A percentile compares a stretch with the other conserved stretches of the same genome.
These are phyloP conservation scores for Andrena trimmerana DNA, from an alignment of 2,888 invertebrate species.

Conservation along the genomic window DNA sequence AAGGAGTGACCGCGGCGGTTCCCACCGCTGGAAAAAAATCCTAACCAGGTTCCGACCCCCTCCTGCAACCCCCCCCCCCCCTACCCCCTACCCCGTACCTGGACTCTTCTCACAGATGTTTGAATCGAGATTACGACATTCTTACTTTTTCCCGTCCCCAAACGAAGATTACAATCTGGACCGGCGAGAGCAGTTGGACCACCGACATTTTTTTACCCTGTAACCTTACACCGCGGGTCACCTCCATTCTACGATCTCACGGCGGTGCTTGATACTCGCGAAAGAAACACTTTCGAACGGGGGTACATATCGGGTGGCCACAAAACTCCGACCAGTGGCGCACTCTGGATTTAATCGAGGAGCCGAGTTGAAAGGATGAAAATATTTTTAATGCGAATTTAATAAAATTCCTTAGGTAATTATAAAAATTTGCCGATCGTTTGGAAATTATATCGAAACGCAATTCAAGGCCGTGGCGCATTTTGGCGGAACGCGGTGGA, in stretches of 20 bases:
- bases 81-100: background rate
- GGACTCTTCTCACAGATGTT: conserved; percentile 63
- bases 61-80: background rate
- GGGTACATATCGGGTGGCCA: background rate
- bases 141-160: conserved; percentile 67
- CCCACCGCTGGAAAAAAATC: conserved; percentile 48
- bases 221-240: conserved; percentile 62
- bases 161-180: conserved; percentile 64
- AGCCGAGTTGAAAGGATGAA: too few species aligned
- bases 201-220: conserved; percentile 43
- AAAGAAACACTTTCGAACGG: conserved; percentile 3
- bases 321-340: conserved; percentile 6
- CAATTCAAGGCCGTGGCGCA: too few species aligned
- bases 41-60: conserved; percentile 23
- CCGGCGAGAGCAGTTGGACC: conserved; percentile 60
- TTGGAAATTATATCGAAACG: too few species aligned
- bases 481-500: too few species aligned
- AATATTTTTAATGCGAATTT: too few species aligned
- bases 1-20: conserved; percentile 9
- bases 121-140: conserved; percentile 73
- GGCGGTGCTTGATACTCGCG: conserved; percentile 20
- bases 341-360: too few species aligned
- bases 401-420: too few species aligned
- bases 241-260: conserved; percentile 46
- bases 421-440: too few species aligned